These are phyloP conservation scores for Neuroterus valhalla DNA, from an alignment of 1,140 invertebrate species.

Conservation along the genomic window DNA sequence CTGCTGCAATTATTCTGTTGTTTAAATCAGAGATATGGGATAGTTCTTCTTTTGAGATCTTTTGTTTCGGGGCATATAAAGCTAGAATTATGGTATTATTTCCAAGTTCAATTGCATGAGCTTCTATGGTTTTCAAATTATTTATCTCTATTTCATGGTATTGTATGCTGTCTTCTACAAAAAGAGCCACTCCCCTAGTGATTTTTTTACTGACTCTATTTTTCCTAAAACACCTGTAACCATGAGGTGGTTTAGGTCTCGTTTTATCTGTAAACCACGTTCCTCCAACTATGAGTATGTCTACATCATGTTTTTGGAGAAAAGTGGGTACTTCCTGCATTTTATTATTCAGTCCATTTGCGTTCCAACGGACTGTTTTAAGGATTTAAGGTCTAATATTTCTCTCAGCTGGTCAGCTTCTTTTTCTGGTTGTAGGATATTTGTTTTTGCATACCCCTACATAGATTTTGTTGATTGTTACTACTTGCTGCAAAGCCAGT, in stretches of 20 bases:
- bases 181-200: neutral
- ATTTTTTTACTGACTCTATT: no score
- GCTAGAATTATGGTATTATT: neutral
- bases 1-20: neutral
- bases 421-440: neutral
- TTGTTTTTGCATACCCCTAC: neutral
- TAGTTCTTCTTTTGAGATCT: neutral
- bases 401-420: no score
- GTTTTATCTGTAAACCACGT: no score
- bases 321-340: neutral
- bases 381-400: neutral
- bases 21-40: neutral
- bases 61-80: neutral
- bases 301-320: neutral
- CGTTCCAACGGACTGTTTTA: neutral
- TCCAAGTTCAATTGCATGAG: neutral
- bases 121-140: neutral
- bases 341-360: no score
- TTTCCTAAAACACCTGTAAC: no score
- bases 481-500: no score
- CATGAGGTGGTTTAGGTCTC: no score
- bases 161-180: neutral
- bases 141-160: neutral
- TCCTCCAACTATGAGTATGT: no score
- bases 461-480: no score